A percentile compares a stretch with the other conserved stretches of the same genome.
Evolutionary conservation across 1,140 invertebrate species (phyloP).

Genomic region (Eciton burchellii): DNA sequence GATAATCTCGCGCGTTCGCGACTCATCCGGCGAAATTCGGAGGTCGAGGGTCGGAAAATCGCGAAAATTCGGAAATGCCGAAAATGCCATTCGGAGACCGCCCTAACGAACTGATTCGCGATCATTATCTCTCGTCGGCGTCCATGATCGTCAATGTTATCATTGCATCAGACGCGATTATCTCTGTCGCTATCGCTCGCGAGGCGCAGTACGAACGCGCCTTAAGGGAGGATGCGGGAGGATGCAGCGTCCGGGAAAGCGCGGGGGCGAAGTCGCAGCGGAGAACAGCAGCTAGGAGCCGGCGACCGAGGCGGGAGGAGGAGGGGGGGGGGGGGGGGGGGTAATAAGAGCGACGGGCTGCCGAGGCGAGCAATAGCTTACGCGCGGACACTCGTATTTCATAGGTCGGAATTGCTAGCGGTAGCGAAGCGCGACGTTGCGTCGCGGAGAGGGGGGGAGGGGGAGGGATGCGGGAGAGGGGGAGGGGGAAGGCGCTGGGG

Average conservation of each 20-base stretch:
- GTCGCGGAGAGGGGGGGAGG: conserved; percentile 14
- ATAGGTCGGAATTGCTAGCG: conserved; percentile 58
- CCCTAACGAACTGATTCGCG: too few species aligned
- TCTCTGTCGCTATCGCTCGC: not conserved
- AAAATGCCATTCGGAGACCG: not conserved
- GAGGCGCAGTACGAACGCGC: conserved; percentile 7
- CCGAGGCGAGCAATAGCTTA: conserved; percentile 59
- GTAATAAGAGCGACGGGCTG: conserved; percentile 57
- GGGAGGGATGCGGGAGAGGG: not conserved
- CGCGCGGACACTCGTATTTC: conserved; percentile 64
- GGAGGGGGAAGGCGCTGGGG: too few species aligned
- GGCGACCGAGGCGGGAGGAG: conserved; percentile 18
- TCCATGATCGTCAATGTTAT: too few species aligned
- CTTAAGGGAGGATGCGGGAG: not conserved
- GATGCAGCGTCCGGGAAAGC: not conserved
- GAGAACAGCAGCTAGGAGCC: conserved; percentile 22
- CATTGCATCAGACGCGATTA: too few species aligned
- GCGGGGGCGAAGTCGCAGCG: conserved; percentile 27
- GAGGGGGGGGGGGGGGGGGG: too few species aligned
- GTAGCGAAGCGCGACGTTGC: conserved; percentile 40
- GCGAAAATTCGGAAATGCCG: not conserved
- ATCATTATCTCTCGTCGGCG: too few species aligned
- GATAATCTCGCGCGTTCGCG: not conserved
- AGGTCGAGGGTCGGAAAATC: not conserved
- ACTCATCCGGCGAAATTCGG: not conserved